Evolutionary conservation across 2,797 vertebrate species (phyloP), one percentile per base, ranked within the genome.

Genomic region (Astyanax mexicanus): DNA sequence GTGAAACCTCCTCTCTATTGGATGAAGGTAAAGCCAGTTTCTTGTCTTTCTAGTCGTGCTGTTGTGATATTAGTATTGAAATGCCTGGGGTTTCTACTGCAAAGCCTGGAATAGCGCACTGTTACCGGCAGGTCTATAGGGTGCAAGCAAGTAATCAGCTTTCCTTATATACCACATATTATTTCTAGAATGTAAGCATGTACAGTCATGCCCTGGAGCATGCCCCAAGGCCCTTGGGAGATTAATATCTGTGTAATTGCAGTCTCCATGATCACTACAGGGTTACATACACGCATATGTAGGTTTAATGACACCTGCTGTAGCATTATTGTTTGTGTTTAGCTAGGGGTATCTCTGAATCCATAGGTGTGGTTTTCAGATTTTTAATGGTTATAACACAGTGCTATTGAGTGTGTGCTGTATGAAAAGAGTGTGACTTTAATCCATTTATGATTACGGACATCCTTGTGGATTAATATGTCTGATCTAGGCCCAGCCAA

Each of bases 161-260:
- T 21, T 4, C 38, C 11, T 13, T 10, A 17, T 40, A 23, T 42
- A 5, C 6, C 3, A 4, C 10, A n/a, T 21, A 15, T 42, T 64
- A 32, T 35, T 64, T 19, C 21, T 21, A 54, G 25, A 17, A 3
- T 57, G 25, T 17, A 11, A 19, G 21, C 37, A 17, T 42, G 37
- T 64, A 15, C 60, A 5, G 38, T 64, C 60, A 42, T 25, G 37
- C 60, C 37, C 8, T 38, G 8, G 38, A 11, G 37, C 60, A 23
- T 6, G 40, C 15, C n/a, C n/a, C n/a, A n/a, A n/a, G 37, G 13
- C 38, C 52, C 29, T 17, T 17, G 5, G 29, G 23, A 23, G 19
- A 64, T 64, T 42, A 64, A 64, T 64, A 64, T 25, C 10, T 7
- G 40, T 15, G 37, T 42, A 62, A 42, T 13, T 23, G 19, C 57